Base-by-base conservation (phyloP, 1,140 invertebrate genomes). In the Drosophila micromelanica region DNA sequence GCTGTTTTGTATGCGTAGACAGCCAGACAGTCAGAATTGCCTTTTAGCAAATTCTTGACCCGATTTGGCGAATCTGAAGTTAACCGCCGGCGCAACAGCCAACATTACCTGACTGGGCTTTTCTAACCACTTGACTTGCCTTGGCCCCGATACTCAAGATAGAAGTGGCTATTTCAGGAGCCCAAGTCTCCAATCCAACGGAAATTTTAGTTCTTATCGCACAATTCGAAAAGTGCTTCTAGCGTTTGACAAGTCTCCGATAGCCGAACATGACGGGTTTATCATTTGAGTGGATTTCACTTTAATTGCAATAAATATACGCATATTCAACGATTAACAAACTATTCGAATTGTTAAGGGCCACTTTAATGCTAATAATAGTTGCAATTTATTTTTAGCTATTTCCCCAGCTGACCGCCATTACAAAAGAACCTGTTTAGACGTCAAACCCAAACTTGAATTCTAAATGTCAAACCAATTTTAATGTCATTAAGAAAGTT, bases 11-110 rank as follows among this genome's bases (percentile, higher is more conserved):
- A 75, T 82, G 70, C 80, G 49, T 13, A 17, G 15, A 17, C 9
- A 38, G 23, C 63, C 32, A 17, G 15, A 17, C 9, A 38, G 23
- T 63, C 32, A 54, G 40, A 69, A 32, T 62, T 54, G 56, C 76
- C 40, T 40, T 55, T 51, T 5, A 15, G 43, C 20, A 52, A 65
- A 81, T 65, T 70, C 80, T 82, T 82, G 79, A 82, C 79, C 79
- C 80, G 71, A 74, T 82, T 81, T n/a, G 13, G 2, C 35, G 32
- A 23, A 61, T 20, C n/a, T 42, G 55, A 67, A 49, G 46, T 15
- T 51, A 80, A 43, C 67, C 43, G 45, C 55, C 61, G 65, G 54
- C 40, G 35, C 60, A 62, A 48, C 48, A 46, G 68, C 73, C 73
- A 73, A 71, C 2, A 3, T 23, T 23, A 46, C 77, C 17, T 17